A percentile compares a stretch with the other conserved stretches of the same genome.
These are phyloP conservation scores for Augochlora pura DNA, from an alignment of 1,140 invertebrate species.

Conservation along the genomic window DNA sequence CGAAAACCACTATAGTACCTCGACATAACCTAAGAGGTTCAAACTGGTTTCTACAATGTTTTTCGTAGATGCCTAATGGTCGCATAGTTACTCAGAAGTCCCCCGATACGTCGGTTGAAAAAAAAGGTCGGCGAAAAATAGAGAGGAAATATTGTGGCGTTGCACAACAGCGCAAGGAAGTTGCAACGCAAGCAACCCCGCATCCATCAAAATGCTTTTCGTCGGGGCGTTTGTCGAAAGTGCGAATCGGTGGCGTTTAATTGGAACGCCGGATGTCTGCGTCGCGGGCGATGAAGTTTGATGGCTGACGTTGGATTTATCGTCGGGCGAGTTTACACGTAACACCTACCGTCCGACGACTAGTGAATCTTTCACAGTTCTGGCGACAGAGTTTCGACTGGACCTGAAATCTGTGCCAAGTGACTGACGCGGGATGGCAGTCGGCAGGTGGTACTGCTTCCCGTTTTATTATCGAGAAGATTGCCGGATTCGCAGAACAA, in stretches of 20 bases:
- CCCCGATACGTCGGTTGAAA: background rate
- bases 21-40: too few species aligned
- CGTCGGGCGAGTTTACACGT: background rate
- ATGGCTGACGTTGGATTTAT: constrained; percentile 26
- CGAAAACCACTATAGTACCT: too few species aligned
- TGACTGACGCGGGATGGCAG: background rate
- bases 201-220: constrained; percentile 58
- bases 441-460: too few species aligned
- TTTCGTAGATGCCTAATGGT: background rate
- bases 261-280: constrained; percentile 39
- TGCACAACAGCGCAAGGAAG: constrained; percentile 34
- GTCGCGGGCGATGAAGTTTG: constrained; percentile 19
- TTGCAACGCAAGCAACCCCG: constrained; percentile 36
- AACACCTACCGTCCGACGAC: background rate
- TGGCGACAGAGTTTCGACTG: background rate
- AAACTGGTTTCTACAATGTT: too few species aligned
- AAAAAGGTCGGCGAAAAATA: background rate
- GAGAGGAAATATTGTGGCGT: constrained; percentile 50
- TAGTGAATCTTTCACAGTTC: background rate
- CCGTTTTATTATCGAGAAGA: too few species aligned
- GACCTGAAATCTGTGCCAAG: background rate
- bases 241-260: constrained; percentile 59
- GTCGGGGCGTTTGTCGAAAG: constrained; percentile 29
- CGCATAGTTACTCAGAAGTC: background rate
- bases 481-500: too few species aligned